A percentile compares a stretch with the other conserved stretches of the same genome.
phyloP scores from a whole-genome alignment of 1,140 invertebrate genomes.

The Drosophila kanapiae region DNA sequence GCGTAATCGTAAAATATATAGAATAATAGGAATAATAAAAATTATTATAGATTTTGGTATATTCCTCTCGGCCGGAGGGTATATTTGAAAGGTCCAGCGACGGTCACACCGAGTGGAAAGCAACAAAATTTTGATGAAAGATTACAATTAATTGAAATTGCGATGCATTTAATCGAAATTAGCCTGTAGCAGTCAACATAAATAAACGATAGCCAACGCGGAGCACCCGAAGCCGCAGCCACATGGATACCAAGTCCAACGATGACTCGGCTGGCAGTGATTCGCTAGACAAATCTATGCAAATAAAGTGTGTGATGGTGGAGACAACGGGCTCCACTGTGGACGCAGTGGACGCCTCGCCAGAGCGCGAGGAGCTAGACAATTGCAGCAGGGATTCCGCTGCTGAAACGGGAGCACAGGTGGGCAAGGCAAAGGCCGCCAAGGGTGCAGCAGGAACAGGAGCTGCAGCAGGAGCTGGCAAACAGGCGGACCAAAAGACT shows the following conservation, averaged over 20 bases:
- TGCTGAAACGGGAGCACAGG: constrained; percentile 27
- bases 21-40: no score
- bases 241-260: constrained; percentile 78
- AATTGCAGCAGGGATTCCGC: constrained; percentile 65
- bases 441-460: constrained; percentile 13
- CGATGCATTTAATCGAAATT: constrained; percentile 41
- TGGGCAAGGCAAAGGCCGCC: constrained; percentile 5
- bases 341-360: constrained; percentile 9
- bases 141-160: constrained; percentile 44
- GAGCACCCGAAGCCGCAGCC: constrained; percentile 22
- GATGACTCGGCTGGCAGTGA: constrained; percentile 77
- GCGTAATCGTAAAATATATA: not conserved
- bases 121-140: constrained; percentile 37
- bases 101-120: constrained; percentile 23
- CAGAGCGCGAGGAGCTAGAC: constrained; percentile 40
- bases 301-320: constrained; percentile 78
- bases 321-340: constrained; percentile 46
- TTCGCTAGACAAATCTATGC: constrained; percentile 81
- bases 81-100: not conserved
- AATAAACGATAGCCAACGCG: constrained; percentile 9
- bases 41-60: not conserved
- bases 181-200: constrained; percentile 22
- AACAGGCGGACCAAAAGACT: constrained; percentile 47
- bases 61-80: not conserved
- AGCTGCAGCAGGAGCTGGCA: constrained; percentile 19